A percentile compares a stretch with the other conserved stretches of the same genome.
Conservation (phyloP, 2,797 vertebrate genomes). For the Bryconaethiops microstoma region DNA sequence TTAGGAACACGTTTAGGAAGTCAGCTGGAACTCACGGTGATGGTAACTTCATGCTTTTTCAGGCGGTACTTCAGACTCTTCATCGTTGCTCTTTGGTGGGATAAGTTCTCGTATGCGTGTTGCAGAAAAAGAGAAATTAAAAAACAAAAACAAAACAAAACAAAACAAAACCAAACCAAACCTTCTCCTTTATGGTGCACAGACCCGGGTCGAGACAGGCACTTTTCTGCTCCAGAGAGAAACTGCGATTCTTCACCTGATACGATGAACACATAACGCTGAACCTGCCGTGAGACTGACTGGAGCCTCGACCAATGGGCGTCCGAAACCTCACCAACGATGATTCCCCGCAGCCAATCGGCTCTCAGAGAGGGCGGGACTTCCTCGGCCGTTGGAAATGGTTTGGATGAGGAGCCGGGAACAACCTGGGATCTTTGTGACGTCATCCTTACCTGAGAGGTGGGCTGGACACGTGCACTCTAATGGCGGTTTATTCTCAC, state of each 20-base stretch:
- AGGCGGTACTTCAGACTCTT: conserved; percentile 87
- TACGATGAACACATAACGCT: conserved; percentile 65
- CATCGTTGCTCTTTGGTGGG: conserved; percentile 66
- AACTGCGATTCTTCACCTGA: conserved; percentile 79
- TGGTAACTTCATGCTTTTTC: conserved; percentile 86
- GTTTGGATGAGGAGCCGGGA: conserved; percentile 54
- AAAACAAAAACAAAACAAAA: background rate
- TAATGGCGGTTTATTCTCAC: background rate
- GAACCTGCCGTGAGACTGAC: conserved; percentile 56
- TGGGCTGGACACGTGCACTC: conserved; percentile 35
- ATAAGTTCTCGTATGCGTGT: conserved; percentile 4
- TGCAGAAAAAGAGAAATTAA: background rate
- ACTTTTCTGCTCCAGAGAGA: conserved; percentile 56
- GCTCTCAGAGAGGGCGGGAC: conserved; percentile 63
- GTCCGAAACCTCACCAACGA: background rate
- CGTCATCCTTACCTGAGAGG: conserved; percentile 63
- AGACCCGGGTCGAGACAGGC: conserved; percentile 9
- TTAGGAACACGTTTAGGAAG: background rate
- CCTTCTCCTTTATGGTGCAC: background rate
- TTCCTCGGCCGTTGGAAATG: conserved; percentile 64
- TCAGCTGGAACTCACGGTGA: conserved; percentile 79
- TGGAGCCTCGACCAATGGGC: conserved; percentile 59
- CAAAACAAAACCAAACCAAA: too few relatives aligned
- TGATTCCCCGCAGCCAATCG: conserved; percentile 62
- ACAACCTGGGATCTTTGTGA: conserved; percentile 66